A percentile compares a stretch with the other conserved stretches of the same genome.
Conservation (phyloP, 2,113 vertebrate genomes). For the Catharus bicknelli region DNA sequence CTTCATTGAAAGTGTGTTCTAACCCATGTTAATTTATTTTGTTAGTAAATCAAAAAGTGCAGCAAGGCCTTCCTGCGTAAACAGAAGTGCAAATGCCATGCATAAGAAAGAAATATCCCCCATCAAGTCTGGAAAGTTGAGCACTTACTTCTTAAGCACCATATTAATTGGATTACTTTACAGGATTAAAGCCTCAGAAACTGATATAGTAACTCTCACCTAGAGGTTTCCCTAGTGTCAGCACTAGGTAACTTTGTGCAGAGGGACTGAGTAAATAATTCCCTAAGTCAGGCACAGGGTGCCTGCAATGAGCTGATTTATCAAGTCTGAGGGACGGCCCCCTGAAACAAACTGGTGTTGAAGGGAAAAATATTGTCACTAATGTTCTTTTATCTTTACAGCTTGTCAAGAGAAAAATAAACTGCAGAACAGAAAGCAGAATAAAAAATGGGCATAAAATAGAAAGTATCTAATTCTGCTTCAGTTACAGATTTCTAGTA, state of each 20-base stretch:
- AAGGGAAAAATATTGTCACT: not conserved
- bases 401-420: not conserved
- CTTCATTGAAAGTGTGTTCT: not conserved
- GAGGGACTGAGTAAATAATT: not conserved
- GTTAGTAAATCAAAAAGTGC: not conserved
- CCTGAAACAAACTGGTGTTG: not conserved
- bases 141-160: not conserved
- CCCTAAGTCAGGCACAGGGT: not conserved
- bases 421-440: not conserved
- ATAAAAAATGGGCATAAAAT: not conserved
- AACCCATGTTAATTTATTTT: not conserved
- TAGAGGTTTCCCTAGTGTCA: not conserved
- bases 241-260: not conserved
- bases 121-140: not conserved
- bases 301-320: not conserved
- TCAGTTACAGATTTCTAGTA: not conserved
- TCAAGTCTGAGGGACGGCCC: not conserved
- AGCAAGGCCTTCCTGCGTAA: not conserved
- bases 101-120: not conserved
- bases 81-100: not conserved
- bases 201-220: not conserved
- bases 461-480: not conserved
- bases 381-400: not conserved
- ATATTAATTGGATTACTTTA: not conserved
- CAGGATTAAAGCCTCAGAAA: not conserved